phyloP scores from a whole-genome alignment of 1,140 invertebrate species.

The Drosophila persimilis region DNA sequence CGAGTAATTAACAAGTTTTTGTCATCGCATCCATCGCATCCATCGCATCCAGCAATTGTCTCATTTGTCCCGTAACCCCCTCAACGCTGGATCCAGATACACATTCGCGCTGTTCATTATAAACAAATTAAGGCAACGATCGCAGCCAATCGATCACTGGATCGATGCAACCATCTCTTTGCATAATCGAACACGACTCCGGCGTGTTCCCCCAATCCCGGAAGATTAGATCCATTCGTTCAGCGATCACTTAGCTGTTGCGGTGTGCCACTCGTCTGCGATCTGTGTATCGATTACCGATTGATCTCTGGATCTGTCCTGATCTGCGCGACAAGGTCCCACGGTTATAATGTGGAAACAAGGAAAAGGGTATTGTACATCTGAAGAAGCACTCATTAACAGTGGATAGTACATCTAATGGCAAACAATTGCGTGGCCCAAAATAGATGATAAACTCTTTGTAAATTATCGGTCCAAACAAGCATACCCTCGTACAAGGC shows the following conservation, averaged over 20 bases:
- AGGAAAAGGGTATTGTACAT: background rate
- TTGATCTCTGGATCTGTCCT: conserved; percentile 14
- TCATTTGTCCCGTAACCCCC: conserved; percentile 47
- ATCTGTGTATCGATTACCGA: conserved; percentile 47
- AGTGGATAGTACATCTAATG: too few relatives aligned
- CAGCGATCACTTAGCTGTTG: conserved; percentile 33
- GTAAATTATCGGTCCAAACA: conserved; percentile 4
- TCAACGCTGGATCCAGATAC: background rate
- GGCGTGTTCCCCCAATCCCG: background rate
- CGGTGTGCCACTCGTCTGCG: conserved; percentile 22
- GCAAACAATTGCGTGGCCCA: too few relatives aligned
- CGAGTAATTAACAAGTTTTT: conserved; percentile 73
- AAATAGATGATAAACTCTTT: too few relatives aligned
- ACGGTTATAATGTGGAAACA: conserved; percentile 59
- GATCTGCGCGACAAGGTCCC: conserved; percentile 26
- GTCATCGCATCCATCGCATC: background rate
- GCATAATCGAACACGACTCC: conserved; percentile 2
- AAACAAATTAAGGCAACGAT: conserved; percentile 71
- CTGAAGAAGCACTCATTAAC: too few relatives aligned
- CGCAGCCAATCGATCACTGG: conserved; percentile 30
- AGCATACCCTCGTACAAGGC: background rate
- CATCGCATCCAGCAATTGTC: conserved; percentile 1
- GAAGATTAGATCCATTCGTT: conserved; percentile 9
- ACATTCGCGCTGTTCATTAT: conserved; percentile 62
- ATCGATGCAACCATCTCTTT: conserved; percentile 22